Percentiles rank a stretch among this genome's conserved stretches.
Evolutionary conservation across 2,888 invertebrate species (phyloP).

Genomic region (Crepidodera aurea): DNA sequence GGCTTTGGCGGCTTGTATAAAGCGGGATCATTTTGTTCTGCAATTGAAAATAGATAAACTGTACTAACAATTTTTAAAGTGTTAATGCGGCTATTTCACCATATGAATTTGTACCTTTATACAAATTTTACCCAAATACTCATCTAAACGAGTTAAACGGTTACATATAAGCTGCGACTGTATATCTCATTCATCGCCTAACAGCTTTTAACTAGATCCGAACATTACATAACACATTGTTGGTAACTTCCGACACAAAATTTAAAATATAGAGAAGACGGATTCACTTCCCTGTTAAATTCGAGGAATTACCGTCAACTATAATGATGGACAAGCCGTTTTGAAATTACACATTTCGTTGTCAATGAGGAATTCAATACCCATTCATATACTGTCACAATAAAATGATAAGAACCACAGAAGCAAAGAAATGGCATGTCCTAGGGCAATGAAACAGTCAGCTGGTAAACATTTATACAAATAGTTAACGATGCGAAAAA

Average conservation of each 20-base stretch:
- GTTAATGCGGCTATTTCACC: too few relatives aligned
- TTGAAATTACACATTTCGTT: conserved; percentile 13
- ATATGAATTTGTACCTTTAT: too few relatives aligned
- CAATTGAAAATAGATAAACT: too few relatives aligned
- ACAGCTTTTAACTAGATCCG: too few relatives aligned
- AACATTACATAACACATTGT: conserved; percentile 1
- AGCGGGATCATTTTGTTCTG: too few relatives aligned
- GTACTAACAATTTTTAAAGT: too few relatives aligned
- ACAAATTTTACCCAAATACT: too few relatives aligned
- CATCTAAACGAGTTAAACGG: too few relatives aligned
- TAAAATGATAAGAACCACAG: conserved; percentile 7
- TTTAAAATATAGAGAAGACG: conserved; percentile 2
- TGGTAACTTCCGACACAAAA: not conserved
- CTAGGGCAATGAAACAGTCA: conserved; percentile 45
- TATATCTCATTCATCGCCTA: too few relatives aligned
- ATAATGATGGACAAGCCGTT: conserved; percentile 1
- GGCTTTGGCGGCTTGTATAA: too few relatives aligned
- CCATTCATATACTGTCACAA: conserved; percentile 4
- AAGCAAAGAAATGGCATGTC: conserved; percentile 40
- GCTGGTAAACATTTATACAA: conserved; percentile 45
- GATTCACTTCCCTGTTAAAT: not conserved
- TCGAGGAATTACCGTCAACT: not conserved
- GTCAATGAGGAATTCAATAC: conserved; percentile 2
- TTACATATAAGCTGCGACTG: too few relatives aligned
- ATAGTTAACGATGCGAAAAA: conserved; percentile 52